Evolutionary conservation across 2,113 vertebrate genomes (phyloP).

Genomic region (Rousettus leschenaultii): DNA sequence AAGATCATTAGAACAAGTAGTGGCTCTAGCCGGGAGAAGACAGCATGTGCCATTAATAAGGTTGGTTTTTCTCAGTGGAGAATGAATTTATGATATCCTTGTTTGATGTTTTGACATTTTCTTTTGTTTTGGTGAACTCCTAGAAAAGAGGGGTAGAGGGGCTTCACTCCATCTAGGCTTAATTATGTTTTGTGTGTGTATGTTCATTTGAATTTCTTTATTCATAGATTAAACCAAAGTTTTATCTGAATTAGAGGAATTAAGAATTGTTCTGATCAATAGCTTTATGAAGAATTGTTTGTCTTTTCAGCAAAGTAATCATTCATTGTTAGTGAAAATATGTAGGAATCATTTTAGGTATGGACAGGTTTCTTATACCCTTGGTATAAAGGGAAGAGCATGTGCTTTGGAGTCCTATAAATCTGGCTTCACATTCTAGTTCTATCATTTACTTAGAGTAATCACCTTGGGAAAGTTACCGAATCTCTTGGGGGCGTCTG

Average conservation of each 20-base stretch:
- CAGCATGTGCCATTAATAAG: slow-evolving; percentile 93
- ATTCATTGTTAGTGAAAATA: neutral
- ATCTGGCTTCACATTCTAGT: neutral
- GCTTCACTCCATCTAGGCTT: neutral
- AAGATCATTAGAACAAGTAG: slow-evolving; percentile 95
- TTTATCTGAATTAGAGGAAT: neutral
- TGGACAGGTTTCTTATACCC: neutral
- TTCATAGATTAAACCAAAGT: neutral
- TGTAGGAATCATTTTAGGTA: neutral
- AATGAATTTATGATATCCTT: neutral
- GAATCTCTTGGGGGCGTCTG: neutral
- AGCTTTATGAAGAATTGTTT: slow-evolving; percentile 15
- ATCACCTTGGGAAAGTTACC: neutral
- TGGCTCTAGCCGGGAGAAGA: slow-evolving; percentile 89
- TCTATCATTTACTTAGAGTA: neutral
- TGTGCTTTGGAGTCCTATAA: neutral
- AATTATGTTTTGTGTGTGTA: neutral
- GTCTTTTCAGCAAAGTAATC: neutral
- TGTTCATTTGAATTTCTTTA: neutral
- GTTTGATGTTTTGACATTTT: neutral
- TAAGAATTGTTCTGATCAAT: neutral
- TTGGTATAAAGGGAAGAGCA: neutral
- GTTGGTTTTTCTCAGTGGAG: slow-evolving; percentile 74
- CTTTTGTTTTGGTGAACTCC: neutral
- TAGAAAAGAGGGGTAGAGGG: neutral